Conservation (phyloP, 1,140 invertebrate species). For the Anadara kagoshimensis region DNA sequence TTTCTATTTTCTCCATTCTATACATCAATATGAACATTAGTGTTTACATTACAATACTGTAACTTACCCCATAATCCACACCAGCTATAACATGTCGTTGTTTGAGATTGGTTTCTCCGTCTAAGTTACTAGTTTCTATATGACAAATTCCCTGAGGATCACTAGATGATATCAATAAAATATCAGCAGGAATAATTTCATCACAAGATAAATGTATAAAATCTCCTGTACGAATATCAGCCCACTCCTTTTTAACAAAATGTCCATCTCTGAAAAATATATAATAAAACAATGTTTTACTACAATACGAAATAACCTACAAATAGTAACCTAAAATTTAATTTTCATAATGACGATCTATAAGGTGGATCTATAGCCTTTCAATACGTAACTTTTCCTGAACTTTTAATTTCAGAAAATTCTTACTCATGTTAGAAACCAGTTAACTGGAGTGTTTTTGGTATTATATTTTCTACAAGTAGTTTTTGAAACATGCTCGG, state of each 20-base stretch:
- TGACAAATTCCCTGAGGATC: conserved; percentile 73
- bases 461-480: too few relatives aligned
- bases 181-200: conserved; percentile 96
- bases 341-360: too few relatives aligned
- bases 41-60: neutral
- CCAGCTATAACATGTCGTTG: conserved; percentile 78
- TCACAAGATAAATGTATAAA: conserved; percentile 97
- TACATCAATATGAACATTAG: neutral
- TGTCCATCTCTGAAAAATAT: conserved; percentile 76
- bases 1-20: too few relatives aligned
- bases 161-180: conserved; percentile 83
- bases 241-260: conserved; percentile 92
- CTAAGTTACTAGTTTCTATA: conserved; percentile 76
- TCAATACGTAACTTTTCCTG: too few relatives aligned
- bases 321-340: too few relatives aligned
- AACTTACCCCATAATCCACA: conserved; percentile 51
- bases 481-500: too few relatives aligned
- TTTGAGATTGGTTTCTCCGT: conserved; percentile 76
- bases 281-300: too few relatives aligned
- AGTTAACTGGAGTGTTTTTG: too few relatives aligned
- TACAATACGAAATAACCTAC: too few relatives aligned
- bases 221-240: conserved; percentile 90
- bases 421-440: too few relatives aligned
- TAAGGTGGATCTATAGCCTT: too few relatives aligned
- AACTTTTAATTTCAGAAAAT: too few relatives aligned